Base-by-base conservation (phyloP, 2,797 vertebrate genomes). In the Chanos chanos region DNA sequence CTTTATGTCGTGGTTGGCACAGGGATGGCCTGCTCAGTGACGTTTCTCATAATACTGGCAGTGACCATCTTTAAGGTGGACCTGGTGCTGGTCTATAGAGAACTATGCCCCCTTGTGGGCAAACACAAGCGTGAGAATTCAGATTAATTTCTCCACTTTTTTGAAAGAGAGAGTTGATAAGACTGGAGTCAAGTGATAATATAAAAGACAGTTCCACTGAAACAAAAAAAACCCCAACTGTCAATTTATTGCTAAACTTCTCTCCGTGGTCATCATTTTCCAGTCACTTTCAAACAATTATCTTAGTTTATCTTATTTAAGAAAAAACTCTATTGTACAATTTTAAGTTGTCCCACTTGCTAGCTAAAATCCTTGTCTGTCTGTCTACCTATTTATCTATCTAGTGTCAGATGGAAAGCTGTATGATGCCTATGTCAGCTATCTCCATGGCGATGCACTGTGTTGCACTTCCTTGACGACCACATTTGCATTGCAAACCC, bases 351-450 rank as follows among this genome's bases (percentile, higher is more conserved):
- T n/a, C n/a, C 10, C 15, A 15, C 10, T 22, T 47, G 2, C 3
- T 9, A 19, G 5, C 4, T 36, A 12, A 16, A 43, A 13, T 22
- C 9, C 7, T 12, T 30, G 8, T 31, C n/a, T 1, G 2, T 2
- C 7, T 65, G 1, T 59, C 39, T 6, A 28, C 3, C 18, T 21
- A 4, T 37, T n/a, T 8, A 4, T 4, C 4, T 33, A 19, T 59
- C 9, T 64, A 78, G 70, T 66, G 68, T 25, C 55, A 21, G 83
- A 87, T 54, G 88, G 82, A 4, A 89, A 87, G 47, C 30, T 76
- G 5, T 89, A 86, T 16, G 87, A 91, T 9, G 89, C 83, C n/a
- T 86, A 83, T 6, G 87, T 91, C 45, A 89, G 81, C 72, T 78
- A 74, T 41, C 37, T 81, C 8, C 60, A 74, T 13, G 12, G 43